Percentiles rank a stretch among this genome's conserved stretches.
Evolutionary conservation across 2,113 vertebrate species (phyloP).

Genomic region (Cardinalis cardinalis): DNA sequence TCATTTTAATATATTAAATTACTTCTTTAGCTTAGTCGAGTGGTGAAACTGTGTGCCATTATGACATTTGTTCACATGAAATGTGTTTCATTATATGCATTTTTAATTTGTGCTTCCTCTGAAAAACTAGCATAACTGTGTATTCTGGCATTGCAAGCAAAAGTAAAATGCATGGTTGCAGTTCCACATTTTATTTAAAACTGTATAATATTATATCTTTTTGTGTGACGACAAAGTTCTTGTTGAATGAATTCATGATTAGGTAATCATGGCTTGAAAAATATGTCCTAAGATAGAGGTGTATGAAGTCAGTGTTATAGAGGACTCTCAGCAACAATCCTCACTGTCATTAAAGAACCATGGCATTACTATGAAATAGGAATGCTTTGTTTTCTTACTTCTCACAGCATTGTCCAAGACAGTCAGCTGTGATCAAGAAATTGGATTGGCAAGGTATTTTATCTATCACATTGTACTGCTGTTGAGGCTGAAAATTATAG

Average conservation of each 20-base stretch:
- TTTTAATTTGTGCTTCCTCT: slow-evolving; percentile 32
- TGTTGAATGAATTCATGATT: slow-evolving; percentile 27
- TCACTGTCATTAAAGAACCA: not conserved
- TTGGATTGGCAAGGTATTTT: not conserved
- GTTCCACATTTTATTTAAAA: not conserved
- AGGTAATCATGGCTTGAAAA: slow-evolving; percentile 28
- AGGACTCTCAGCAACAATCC: not conserved
- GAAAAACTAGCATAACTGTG: not conserved
- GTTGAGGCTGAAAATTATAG: not conserved
- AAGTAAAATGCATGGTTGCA: slow-evolving; percentile 7
- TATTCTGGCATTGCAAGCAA: not conserved
- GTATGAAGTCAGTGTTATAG: not conserved
- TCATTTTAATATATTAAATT: not conserved
- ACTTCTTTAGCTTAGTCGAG: not conserved
- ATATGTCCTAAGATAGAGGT: not conserved
- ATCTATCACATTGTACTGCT: not conserved
- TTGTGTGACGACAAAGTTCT: not conserved
- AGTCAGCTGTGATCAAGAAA: slow-evolving; percentile 1
- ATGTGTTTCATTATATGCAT: not conserved
- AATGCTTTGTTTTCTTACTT: slow-evolving; percentile 1
- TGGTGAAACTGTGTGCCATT: not conserved
- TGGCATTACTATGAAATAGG: not conserved
- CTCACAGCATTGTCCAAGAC: not conserved
- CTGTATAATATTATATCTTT: not conserved
- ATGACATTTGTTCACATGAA: not conserved